Conservation (phyloP, 2,888 invertebrate species). For the Cantharis rustica region DNA sequence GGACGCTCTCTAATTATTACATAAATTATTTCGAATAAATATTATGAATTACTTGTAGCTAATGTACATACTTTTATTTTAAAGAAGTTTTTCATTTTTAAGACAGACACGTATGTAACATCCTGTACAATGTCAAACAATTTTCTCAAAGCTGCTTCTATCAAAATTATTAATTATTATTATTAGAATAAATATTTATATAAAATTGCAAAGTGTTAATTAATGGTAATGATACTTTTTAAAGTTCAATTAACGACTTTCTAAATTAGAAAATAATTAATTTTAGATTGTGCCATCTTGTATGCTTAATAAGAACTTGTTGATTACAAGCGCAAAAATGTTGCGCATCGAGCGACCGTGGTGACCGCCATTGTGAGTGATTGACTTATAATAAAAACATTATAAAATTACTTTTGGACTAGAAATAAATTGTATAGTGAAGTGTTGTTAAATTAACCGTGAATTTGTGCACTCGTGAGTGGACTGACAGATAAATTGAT, state of each 20-base stretch:
- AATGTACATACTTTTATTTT: no score
- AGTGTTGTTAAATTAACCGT: slow-evolving; percentile 42
- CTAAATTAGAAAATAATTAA: slow-evolving; percentile 58
- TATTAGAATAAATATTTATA: not conserved
- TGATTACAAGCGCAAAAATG: slow-evolving; percentile 30
- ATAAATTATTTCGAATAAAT: no score
- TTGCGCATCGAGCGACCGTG: slow-evolving; percentile 41
- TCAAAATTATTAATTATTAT: not conserved
- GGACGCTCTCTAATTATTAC: no score
- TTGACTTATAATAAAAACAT: slow-evolving; percentile 47
- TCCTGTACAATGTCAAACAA: no score
- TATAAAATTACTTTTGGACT: slow-evolving; percentile 41
- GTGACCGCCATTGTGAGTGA: slow-evolving; percentile 56
- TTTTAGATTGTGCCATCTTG: slow-evolving; percentile 73
- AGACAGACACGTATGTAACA: no score
- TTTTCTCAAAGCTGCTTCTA: no score
- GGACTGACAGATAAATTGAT: slow-evolving; percentile 45
- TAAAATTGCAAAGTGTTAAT: not conserved
- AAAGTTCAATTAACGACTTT: not conserved
- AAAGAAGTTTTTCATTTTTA: no score
- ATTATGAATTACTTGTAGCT: no score
- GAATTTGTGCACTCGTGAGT: slow-evolving; percentile 49
- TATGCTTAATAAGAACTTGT: slow-evolving; percentile 34
- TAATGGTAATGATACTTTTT: not conserved
- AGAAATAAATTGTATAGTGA: slow-evolving; percentile 37